Base-by-base conservation (phyloP, 2,113 vertebrate species). In the Psettodes erumei region DNA sequence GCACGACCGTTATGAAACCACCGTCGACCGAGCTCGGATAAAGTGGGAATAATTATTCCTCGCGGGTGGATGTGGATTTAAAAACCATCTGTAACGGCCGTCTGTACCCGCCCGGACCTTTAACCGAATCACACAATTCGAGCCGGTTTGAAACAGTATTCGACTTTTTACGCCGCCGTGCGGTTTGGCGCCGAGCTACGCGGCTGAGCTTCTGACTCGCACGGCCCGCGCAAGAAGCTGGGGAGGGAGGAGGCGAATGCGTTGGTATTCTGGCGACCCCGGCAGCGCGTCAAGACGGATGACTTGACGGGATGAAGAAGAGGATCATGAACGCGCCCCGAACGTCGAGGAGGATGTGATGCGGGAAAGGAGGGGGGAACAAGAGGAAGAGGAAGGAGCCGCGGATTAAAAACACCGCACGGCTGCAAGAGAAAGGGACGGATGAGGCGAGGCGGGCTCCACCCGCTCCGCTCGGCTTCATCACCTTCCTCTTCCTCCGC, bases 231-330 rank as follows among this genome's bases (percentile, higher is more conserved):
- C n/a, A n/a, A n/a, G n/a, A n/a, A n/a, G 27, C 11, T 42, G 21
- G 16, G 13, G n/a, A 33, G 43, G 27, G 37, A 3, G 1, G 40
- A 45, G 28, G 27, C 45, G 8, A 30, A 48, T 0, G 6, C 6
- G 5, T 18, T 51, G 55, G 59, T 61, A 65, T 85, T 61, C 68
- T 38, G 32, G 64, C 21, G 25, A 77, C 61, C 40, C 51, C 40
- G 3, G 68, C n/a, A 35, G 42, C 19, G 2, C 21, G 23, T 62
- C 30, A 76, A 79, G 84, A 75, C 48, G 63, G 63, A 84, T 82
- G 85, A 86, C 6, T 87, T 83, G 75, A 69, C 66, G 1, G 54
- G 58, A 70, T 59, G 23, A 72, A 72, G n/a, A 55, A 63, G 42
- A 30, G 43, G 43, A 77, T 72, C 63, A 60, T 77, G 61, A 69